These are phyloP conservation scores for Taurulus bubalis DNA, from an alignment of 2,113 vertebrate genomes.

Conservation along the genomic window DNA sequence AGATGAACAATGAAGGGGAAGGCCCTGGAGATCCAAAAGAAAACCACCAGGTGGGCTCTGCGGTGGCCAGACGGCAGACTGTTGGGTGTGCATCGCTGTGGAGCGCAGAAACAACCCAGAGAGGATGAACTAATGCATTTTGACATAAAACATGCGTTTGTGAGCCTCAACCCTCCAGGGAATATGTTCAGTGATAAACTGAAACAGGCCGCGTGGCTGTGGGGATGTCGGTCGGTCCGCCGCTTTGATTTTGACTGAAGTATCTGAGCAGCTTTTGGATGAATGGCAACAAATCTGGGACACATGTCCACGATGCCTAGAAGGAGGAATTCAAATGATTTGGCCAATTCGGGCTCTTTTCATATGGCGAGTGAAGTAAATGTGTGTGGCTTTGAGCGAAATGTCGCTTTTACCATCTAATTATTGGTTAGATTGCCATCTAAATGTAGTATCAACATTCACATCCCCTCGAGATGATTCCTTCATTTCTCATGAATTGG, in stretches of 20 bases:
- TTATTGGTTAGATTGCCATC: neutral
- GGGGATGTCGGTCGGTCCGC: too few relatives aligned
- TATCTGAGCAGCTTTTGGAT: neutral
- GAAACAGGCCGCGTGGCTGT: neutral
- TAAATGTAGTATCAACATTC: neutral
- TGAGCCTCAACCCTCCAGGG: neutral
- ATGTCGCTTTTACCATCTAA: neutral
- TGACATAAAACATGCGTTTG: conserved; percentile 8
- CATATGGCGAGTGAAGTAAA: neutral
- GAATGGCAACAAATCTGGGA: neutral
- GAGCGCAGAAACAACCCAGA: neutral
- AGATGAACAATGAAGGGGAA: neutral
- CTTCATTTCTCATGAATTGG: neutral
- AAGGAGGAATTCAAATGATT: neutral
- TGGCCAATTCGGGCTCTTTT: neutral
- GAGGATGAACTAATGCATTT: neutral
- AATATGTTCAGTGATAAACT: neutral
- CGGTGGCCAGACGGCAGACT: neutral
- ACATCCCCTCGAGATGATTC: neutral
- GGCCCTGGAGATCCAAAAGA: neutral
- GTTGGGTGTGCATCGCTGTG: neutral
- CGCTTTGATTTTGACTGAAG: neutral
- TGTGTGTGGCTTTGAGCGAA: neutral
- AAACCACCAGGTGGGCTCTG: neutral
- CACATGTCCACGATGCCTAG: neutral